Base-by-base conservation (phyloP, 2,888 invertebrate genomes). In the Philaethria dido region DNA sequence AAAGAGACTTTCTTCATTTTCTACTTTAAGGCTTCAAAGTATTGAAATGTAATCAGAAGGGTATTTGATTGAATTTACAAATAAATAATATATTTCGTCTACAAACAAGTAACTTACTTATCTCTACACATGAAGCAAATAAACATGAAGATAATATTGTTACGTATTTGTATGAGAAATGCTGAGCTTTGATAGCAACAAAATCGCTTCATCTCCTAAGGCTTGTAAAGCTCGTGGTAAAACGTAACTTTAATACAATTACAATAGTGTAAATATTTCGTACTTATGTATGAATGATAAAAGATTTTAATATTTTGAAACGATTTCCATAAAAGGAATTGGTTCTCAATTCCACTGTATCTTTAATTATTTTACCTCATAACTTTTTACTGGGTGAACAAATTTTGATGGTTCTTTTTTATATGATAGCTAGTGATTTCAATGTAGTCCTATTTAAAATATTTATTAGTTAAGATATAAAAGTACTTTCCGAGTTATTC, bases 141-240 rank as follows among this genome's bases (percentile, higher is more conserved):
- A 48, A 50, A 9, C n/a, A 22, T n/a, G n/a, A n/a, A n/a, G n/a
- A n/a, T 50, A 50, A 50, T 50, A 50, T 50, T 25, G 8, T 25
- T 50, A 50, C 25, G 25, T n/a, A 25, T 25, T 50, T 9, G 9
- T 25, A 50, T 50, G 25, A 25, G 50, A 25, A 25, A 50, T 50
- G 1, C n/a, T n/a, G 50, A 48, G n/a, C 25, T 50, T 50, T 50
- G 8, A 25, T 50, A 25, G n/a, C n/a, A 29, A 4, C 29, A 9
- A 29, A 50, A 16, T 50, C 29, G 29, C n/a, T 50, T 50, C 16
- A 50, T 29, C 16, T 8, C 11, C n/a, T 48, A 22, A 48, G 22
- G 25, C 29, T 50, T 50, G 29, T 29, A 16, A 13, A 44, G 4
- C 16, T 16, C 8, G 44, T 1, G 16, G 16, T 44, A 16, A 16